Evolutionary conservation across 2,797 vertebrate genomes (phyloP), one percentile per base, ranked within the genome.

Genomic region (Ctenochaetus hawaiiensis): DNA sequence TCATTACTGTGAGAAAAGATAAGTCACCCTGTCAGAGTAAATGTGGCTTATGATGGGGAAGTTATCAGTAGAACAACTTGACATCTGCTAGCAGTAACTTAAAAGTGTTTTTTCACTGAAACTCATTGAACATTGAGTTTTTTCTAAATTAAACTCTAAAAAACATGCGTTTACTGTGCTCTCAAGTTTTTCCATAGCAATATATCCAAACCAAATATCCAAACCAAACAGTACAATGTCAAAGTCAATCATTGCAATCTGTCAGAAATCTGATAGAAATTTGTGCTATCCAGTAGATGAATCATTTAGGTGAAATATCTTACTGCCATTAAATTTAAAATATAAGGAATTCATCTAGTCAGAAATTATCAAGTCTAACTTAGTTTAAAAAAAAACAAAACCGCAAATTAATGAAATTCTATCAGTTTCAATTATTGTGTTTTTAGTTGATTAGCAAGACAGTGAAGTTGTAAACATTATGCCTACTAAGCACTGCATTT

Each of bases 111-210:
- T 18, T 56, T 54, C 49, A 30, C 18, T 43, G 17, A 26, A 56
- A 41, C 10, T 10, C 7, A 17, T 43, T 10, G 22, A 39, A 30
- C 23, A 8, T 48, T 51, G 3, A 8, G 37, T 20, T 11, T 51
- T 51, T 61, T 26, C 16, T 14, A 44, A 44, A 51, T 26, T 14
- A 13, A 37, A 30, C 1, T 23, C 2, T 61, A 9, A 41, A 62
- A 34, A 9, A 20, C 59, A 43, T 51, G 47, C 16, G 26, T 30
- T 51, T 1, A 51, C 7, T 51, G 20, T 60, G 26, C 3, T 11
- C 23, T 69, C 39, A 22, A 57, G 41, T 20, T 54, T 54, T 57
- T 37, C 17, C 37, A 23, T 45, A 70, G 44, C 56, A 41, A 70
- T 59, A 45, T 30, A n/a, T n/a, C n/a, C n/a, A n/a, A n/a, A n/a